Base-by-base conservation (phyloP, 2,888 invertebrate genomes). In the Portevinia maculata region DNA sequence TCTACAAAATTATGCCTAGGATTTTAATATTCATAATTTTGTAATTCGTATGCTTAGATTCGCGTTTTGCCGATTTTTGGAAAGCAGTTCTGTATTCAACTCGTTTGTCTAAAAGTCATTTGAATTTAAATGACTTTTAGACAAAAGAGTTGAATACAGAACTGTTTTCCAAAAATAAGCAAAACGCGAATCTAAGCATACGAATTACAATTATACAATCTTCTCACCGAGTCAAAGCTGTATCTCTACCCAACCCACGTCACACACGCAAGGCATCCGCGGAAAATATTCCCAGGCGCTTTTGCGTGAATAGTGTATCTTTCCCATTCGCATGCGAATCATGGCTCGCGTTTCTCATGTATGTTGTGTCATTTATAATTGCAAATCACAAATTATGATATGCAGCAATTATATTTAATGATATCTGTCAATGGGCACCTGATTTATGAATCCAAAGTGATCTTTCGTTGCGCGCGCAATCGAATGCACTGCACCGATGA, bases 391-490 rank as follows among this genome's bases (percentile, higher is more conserved):
- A 83, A 83, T 83, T 83, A 83, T 83, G 81, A 83, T 83, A 83
- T 76, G 81, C 81, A 67, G 81, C 81, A 83, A 83, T 83, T 83
- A 83, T 83, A 83, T 83, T 76, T 83, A 83, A 83, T 83, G 81
- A 83, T 83, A 83, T 83, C 76, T 83, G 81, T 83, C 81, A 76
- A 59, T 76, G 65, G 59, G 71, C 70, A 76, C 53, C 76, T 83
- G 81, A 83, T 83, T 83, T 83, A 83, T 83, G 76, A 65, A 60
- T 70, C 48, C 60, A 24, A 37, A 41, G 70, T 83, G 81, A 81
- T 75, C 60, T 81, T 76, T 59, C 60, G 76, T 71, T 71, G 53
- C 15, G 70, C 59, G 53, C 53, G 70, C 76, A 15, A 52, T 57
- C 60, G 48, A 39, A 15, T 19, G 37, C 50, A 21, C 24, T 15